Evolutionary conservation across 2,888 invertebrate species (phyloP).

Genomic region (Antheraea assamensis): DNA sequence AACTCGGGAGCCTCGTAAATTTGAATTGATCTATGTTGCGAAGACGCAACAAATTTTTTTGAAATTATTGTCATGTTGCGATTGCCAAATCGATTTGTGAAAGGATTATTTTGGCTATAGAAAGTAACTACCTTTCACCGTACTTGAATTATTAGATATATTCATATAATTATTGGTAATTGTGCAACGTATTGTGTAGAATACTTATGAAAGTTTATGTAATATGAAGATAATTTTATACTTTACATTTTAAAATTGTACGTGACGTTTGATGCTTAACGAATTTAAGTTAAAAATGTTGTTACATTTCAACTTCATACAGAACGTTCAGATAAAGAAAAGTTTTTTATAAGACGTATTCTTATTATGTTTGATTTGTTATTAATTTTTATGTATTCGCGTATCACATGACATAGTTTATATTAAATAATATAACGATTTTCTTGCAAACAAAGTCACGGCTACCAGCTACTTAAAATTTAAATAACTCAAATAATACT

Average conservation of each 20-base stretch:
- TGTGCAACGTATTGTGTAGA: conserved; percentile 27
- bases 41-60: conserved; percentile 6
- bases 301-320: neutral
- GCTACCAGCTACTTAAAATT: no score
- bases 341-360: neutral
- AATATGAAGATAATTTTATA: neutral
- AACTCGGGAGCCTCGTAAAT: neutral
- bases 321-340: neutral
- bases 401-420: no score
- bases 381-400: no score
- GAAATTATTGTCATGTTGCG: neutral
- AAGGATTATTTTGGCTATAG: conserved; percentile 32
- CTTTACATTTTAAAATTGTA: neutral
- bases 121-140: conserved; percentile 27
- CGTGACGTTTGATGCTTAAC: neutral
- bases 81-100: conserved; percentile 31
- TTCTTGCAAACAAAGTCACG: no score
- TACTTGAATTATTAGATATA: conserved; percentile 29
- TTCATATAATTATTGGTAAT: conserved; percentile 20
- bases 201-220: neutral
- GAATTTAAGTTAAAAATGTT: neutral
- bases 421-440: no score
- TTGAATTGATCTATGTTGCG: conserved; percentile 11
- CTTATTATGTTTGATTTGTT: no score
- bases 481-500: no score